These are phyloP conservation scores for Drosophila baimaii DNA, from an alignment of 1,140 invertebrate species.

Conservation along the genomic window DNA sequence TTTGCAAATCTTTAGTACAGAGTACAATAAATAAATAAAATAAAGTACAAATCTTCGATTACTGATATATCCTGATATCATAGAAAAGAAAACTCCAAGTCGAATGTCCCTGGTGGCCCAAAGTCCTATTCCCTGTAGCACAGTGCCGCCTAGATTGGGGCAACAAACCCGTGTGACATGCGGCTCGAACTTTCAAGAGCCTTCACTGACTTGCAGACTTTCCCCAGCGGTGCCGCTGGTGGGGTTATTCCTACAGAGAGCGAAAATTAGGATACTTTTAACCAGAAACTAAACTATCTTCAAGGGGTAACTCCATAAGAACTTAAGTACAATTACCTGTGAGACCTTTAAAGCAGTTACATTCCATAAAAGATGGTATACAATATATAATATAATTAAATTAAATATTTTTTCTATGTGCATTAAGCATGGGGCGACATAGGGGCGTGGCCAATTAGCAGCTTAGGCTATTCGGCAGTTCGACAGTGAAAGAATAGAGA, in stretches of 20 bases:
- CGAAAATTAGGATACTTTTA: not conserved
- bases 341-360: no score
- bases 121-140: conserved; percentile 6
- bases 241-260: conserved; percentile 3
- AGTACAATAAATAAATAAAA: no score
- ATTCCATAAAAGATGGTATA: not conserved
- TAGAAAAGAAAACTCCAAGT: no score
- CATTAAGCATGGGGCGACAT: not conserved
- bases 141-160: conserved; percentile 50
- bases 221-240: conserved; percentile 23
- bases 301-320: no score
- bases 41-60: no score
- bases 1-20: no score
- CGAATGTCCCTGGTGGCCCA: no score
- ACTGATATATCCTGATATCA: no score
- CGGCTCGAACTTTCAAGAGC: conserved; percentile 73
- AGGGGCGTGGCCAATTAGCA: not conserved
- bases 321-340: not conserved
- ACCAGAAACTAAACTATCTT: no score
- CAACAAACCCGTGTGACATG: conserved; percentile 76
- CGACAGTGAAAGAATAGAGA: not conserved
- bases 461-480: not conserved
- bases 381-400: not conserved
- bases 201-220: conserved; percentile 55
- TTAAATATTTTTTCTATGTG: not conserved